Evolutionary conservation across 2,888 invertebrate genomes (phyloP), one percentile per base, ranked within the genome.

Genomic region (Heliothis peltigera): DNA sequence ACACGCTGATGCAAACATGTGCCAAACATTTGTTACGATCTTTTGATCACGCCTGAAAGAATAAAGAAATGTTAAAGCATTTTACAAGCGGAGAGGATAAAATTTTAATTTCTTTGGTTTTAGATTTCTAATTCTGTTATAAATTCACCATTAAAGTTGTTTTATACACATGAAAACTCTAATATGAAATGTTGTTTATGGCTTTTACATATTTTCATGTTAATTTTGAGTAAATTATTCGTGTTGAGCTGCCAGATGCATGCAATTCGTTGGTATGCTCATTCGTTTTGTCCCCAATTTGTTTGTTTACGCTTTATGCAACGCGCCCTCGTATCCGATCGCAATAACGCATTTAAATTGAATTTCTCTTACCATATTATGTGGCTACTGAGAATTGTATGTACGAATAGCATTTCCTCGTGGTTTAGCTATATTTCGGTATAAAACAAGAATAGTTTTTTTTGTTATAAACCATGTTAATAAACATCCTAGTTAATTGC

Each of bases 1-100:
- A 76, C 63, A 71, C 43, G 46, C 70, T 60, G 51, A 55, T 58
- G 55, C 49, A 61, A 70, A 74, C 79, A 51, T 66, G 75, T 82
- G 83, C 83, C 81, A 82, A 82, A 78, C 65, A 64, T 73, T 70
- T 10, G 46, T 53, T 58, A 22, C 55, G 47, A 21, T 58, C 62
- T 69, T 60, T 43, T 63, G 60, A 51, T 60, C 59, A 44, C 62
- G 25, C 10, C 19, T 57, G 39, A 64, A 62, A 7, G 4, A 28
- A 62, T 59, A 39, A 56, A 58, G 59, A 17, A 28, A 44, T 55
- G 1, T 18, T 47, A 46, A 55, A 47, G 35, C 35, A 25, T 47
- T 48, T 32, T 32, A 43, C 32, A 12, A 10, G n/a, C n/a, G 10
- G 19, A 56, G 18, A 21, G 12, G 25, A 46, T 56, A 42, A 52